Evolutionary conservation across 2,113 vertebrate genomes (phyloP).

Genomic region (Atlantisia rogersi): DNA sequence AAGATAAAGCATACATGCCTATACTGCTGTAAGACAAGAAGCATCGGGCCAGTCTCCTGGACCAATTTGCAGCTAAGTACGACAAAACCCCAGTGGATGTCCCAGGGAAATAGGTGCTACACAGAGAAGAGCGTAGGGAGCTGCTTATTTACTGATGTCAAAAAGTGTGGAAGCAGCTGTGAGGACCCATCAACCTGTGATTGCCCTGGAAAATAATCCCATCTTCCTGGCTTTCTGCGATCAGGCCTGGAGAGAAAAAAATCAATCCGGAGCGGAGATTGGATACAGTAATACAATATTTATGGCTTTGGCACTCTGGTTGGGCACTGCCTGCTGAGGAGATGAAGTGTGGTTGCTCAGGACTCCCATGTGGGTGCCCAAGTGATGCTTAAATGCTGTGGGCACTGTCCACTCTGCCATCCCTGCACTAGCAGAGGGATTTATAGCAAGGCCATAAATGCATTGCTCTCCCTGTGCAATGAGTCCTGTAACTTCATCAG

Average conservation of each 20-base stretch:
- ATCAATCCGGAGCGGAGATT: slow-evolving; percentile 60
- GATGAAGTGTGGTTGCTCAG: background rate
- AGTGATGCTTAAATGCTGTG: rapidly evolving
- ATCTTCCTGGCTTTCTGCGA: background rate
- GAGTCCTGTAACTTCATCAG: background rate
- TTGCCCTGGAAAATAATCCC: slow-evolving; percentile 69
- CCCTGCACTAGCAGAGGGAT: background rate
- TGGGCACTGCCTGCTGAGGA: background rate
- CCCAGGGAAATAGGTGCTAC: slow-evolving; percentile 1
- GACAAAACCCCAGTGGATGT: background rate
- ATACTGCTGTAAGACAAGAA: background rate
- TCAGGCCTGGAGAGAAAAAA: slow-evolving; percentile 63
- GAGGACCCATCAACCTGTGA: slow-evolving; percentile 58
- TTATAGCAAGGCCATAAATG: background rate
- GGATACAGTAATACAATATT: slow-evolving; percentile 55
- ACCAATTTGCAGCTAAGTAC: slow-evolving; percentile 28
- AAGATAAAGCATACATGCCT: slow-evolving; percentile 38
- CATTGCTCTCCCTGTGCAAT: rapidly evolving
- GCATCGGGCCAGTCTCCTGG: background rate
- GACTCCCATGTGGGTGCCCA: background rate
- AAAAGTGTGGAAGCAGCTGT: slow-evolving; percentile 59
- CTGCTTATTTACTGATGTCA: slow-evolving; percentile 29
- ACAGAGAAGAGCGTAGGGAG: background rate
- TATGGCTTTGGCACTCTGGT: background rate
- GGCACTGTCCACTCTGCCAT: rapidly evolving